phyloP scores from a whole-genome alignment of 2,113 vertebrate genomes.

The Calyptommatus sinebrachiatus region DNA sequence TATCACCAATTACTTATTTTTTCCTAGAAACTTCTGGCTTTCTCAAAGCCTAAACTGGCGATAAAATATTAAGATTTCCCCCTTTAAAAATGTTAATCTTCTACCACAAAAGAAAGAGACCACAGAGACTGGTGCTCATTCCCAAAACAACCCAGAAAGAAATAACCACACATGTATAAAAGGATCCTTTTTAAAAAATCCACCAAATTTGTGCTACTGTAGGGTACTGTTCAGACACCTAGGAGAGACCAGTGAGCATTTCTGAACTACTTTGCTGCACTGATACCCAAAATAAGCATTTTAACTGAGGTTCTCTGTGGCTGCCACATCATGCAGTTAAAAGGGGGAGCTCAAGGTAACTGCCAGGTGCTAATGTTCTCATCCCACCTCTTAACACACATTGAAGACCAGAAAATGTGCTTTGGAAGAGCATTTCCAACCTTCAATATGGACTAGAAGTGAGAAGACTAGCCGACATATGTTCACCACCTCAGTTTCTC shows the following conservation, averaged over 20 bases:
- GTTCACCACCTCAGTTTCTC: no score
- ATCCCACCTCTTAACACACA: no score
- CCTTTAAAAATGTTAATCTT: not conserved
- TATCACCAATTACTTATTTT: not conserved
- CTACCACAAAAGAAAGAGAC: not conserved
- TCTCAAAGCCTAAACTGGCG: not conserved
- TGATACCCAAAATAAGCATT: not conserved
- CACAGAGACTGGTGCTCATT: not conserved
- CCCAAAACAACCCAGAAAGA: not conserved
- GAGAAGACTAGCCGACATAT: no score
- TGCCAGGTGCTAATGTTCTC: no score
- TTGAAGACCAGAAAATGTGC: no score
- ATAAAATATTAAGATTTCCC: not conserved
- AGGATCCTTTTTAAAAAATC: constrained; percentile 3
- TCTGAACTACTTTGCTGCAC: not conserved
- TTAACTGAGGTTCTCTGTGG: no score
- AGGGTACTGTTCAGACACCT: not conserved
- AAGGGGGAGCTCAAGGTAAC: no score
- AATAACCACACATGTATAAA: constrained; percentile 12
- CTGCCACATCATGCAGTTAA: no score
- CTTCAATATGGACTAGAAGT: no score
- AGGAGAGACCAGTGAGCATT: not conserved
- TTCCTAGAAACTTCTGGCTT: constrained; percentile 3
- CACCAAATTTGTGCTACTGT: not conserved
- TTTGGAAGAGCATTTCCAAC: no score